phyloP scores from a whole-genome alignment of 2,113 vertebrate genomes.

The Clarias magur region DNA sequence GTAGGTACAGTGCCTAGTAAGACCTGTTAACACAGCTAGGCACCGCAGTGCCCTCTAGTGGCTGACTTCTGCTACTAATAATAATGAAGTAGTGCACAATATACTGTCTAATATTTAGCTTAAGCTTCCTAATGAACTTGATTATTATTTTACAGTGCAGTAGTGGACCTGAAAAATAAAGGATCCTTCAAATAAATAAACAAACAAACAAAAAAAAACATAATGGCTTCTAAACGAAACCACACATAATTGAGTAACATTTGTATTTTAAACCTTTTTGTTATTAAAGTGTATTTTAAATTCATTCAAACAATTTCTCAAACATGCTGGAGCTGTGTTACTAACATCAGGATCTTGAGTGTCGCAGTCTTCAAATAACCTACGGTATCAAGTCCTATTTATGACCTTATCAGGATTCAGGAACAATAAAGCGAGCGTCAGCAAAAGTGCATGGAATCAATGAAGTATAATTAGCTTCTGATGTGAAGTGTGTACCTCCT shows the following conservation, averaged over 20 bases:
- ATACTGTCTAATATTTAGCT: neutral
- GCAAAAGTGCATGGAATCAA: neutral
- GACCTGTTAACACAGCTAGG: neutral
- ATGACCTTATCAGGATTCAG: neutral
- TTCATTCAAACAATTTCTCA: neutral
- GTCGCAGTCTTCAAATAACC: neutral
- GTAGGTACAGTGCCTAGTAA: neutral
- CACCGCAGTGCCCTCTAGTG: neutral
- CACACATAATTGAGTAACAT: neutral
- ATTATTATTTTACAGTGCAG: neutral
- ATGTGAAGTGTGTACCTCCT: neutral
- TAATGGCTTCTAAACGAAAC: neutral
- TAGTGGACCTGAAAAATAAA: neutral
- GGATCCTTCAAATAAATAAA: too few species aligned
- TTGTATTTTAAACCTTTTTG: neutral
- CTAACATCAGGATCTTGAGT: neutral
- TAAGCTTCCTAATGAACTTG: neutral
- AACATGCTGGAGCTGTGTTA: neutral
- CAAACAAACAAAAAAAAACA: neutral
- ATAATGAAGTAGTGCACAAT: neutral
- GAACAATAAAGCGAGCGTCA: neutral
- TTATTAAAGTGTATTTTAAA: neutral
- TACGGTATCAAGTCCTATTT: neutral
- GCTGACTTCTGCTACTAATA: neutral
- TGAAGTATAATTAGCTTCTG: slow-evolving; percentile 9